Base-by-base conservation (phyloP, 2,888 invertebrate genomes). In the Caenorhabditis angaria region DNA sequence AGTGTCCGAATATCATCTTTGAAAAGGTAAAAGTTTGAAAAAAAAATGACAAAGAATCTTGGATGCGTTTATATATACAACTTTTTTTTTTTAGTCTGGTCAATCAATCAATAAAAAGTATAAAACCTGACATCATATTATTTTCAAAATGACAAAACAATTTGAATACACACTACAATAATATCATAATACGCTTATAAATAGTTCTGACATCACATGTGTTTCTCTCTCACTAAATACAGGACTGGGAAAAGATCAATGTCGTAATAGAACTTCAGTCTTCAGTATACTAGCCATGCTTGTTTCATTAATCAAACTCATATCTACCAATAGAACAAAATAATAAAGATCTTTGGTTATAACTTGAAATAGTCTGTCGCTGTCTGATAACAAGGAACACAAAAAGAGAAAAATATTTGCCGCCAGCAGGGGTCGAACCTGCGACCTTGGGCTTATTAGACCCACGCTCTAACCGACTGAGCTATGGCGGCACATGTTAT, bases 381-480 rank as follows among this genome's bases (percentile, higher is more conserved):
- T 18, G 41, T 18, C 18, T 41, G 32, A 32, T 32, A 56, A 28
- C n/a, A 54, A 14, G 1, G 4, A 27, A 32, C 18, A 70, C n/a
- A n/a, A n/a, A n/a, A n/a, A n/a, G n/a, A n/a, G n/a, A 80, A 84
- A 82, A 77, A 56, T 29, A 62, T 80, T 82, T 83, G 83, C 81
- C 82, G 80, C 79, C 76, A 81, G 80, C 80, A 85, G 84, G 82
- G 83, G 82, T 85, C 82, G 83, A 83, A 83, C 82, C 83, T 83
- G 81, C 77, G 82, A 83, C 81, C 83, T 82, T 84, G 81, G 85
- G 85, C 85, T 85, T 85, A 84, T 85, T 85, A 85, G 85, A 85
- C 84, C 85, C 83, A 85, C 85, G 85, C 85, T 85, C 85, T 85
- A 85, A 85, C 85, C 85, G 82, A 85, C 85, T 85, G 85, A 85